Conservation (phyloP, 2,888 invertebrate species). For the Allygus modestus region DNA sequence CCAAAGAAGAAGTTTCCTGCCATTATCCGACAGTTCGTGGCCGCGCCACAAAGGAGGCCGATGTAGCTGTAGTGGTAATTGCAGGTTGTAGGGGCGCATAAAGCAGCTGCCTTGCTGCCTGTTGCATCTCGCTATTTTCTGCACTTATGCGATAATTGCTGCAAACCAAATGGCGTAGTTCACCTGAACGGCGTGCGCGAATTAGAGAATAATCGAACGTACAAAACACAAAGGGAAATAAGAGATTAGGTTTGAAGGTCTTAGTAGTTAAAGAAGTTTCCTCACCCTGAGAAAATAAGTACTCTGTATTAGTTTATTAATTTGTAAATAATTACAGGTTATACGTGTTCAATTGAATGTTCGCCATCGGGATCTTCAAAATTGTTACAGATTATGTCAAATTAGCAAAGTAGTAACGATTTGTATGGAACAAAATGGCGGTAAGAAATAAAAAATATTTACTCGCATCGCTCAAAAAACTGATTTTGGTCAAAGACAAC, state of each 20-base stretch:
- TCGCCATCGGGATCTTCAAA: no score
- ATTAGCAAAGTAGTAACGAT: no score
- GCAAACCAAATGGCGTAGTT: constrained; percentile 4
- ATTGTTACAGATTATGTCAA: no score
- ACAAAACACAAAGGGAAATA: background rate
- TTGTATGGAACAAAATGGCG: no score
- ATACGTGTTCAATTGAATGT: no score
- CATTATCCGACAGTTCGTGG: constrained; percentile 12
- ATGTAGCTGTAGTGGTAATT: background rate
- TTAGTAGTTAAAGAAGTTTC: no score
- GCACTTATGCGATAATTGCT: constrained; percentile 43
- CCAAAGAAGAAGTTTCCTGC: constrained; percentile 38
- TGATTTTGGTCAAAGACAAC: no score
- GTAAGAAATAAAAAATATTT: no score
- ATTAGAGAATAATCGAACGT: background rate
- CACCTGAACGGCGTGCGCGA: background rate
- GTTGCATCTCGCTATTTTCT: constrained; percentile 41
- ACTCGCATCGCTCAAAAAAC: no score
- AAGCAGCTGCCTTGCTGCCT: constrained; percentile 32
- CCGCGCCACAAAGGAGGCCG: constrained; percentile 31
- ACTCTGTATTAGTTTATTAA: no score
- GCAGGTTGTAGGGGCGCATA: constrained; percentile 23
- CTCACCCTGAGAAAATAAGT: no score
- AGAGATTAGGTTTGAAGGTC: background rate
- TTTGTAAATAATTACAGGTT: no score